Evolutionary conservation across 2,888 invertebrate species (phyloP).

Genomic region (Drosophila pegasa): DNA sequence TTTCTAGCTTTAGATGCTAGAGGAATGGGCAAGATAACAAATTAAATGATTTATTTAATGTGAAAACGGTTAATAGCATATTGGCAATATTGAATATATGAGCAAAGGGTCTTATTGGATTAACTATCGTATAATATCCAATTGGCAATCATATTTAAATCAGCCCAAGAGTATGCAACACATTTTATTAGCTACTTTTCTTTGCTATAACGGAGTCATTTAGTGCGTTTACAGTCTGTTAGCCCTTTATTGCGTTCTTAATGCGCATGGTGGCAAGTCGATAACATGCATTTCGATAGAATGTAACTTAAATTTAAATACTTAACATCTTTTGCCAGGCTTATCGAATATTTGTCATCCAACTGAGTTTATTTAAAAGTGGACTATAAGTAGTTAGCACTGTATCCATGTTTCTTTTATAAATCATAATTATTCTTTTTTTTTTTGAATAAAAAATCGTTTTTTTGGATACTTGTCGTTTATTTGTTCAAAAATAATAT

Average conservation of each 20-base stretch:
- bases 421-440: background rate
- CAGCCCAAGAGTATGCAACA: conserved; percentile 30
- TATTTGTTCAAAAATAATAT: conserved; percentile 72
- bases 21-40: too few species aligned
- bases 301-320: background rate
- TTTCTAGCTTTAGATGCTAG: too few species aligned
- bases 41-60: too few species aligned
- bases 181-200: background rate
- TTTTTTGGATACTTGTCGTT: conserved; percentile 49
- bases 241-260: background rate
- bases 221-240: conserved; percentile 28
- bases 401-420: background rate
- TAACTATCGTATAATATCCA: background rate
- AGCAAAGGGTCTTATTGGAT: background rate
- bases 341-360: background rate
- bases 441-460: background rate
- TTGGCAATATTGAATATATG: too few species aligned
- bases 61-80: too few species aligned
- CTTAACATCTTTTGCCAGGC: background rate
- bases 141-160: background rate
- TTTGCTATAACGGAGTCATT: background rate
- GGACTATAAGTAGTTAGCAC: background rate
- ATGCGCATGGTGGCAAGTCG: background rate
- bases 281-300: conserved; percentile 13
- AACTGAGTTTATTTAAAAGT: background rate